Conservation (phyloP, 2,113 vertebrate species). For the Sapayoa aenigma region DNA sequence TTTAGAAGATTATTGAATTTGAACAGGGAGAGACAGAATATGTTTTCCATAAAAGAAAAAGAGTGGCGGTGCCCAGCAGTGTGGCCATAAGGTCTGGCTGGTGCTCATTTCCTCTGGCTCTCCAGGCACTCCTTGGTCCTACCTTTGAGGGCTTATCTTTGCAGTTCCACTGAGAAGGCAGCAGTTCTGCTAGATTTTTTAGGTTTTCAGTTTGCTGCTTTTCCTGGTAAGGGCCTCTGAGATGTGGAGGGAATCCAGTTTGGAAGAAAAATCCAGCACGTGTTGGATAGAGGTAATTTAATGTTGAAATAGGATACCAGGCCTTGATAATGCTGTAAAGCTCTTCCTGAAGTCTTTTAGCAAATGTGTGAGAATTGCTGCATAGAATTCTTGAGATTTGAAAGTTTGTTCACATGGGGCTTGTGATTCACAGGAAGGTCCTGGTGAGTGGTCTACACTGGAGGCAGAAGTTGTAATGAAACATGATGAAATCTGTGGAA, state of each 20-base stretch:
- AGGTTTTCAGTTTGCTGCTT: neutral
- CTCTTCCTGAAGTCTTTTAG: neutral
- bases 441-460: constrained; percentile 89
- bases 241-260: neutral
- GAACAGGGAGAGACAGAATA: neutral
- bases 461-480: constrained; percentile 95
- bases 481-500: constrained; percentile 94
- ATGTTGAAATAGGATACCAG: neutral
- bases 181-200: neutral
- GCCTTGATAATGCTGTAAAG: neutral
- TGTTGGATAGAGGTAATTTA: neutral
- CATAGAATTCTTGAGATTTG: neutral
- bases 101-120: neutral
- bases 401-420: constrained; percentile 24
- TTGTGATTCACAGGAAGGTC: constrained; percentile 85
- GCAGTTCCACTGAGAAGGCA: neutral
- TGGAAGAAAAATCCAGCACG: neutral
- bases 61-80: neutral
- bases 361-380: neutral
- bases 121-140: neutral
- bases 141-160: neutral
- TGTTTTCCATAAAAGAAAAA: neutral
- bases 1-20: neutral
- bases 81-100: accelerated
- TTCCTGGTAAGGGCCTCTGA: neutral